These are phyloP conservation scores for Malurus elegans DNA, from an alignment of 2,113 vertebrate species.

Conservation along the genomic window DNA sequence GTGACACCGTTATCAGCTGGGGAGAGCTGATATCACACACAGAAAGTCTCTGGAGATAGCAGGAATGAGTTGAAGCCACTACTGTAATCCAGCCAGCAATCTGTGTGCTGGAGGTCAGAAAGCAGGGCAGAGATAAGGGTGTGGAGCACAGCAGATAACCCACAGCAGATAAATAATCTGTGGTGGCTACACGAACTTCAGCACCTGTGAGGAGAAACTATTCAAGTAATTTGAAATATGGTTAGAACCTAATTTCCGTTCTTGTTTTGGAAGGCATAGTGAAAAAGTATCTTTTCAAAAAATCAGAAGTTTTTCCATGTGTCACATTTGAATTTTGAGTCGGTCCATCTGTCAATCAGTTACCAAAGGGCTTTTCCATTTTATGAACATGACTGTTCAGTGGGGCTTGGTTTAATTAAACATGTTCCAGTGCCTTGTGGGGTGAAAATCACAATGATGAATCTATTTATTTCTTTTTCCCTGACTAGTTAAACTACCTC, in stretches of 20 bases:
- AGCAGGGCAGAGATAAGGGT: not conserved
- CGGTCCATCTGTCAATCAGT: not conserved
- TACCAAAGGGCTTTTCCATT: not conserved
- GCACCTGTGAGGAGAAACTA: not conserved
- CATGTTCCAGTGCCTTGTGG: not conserved
- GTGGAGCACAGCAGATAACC: not conserved
- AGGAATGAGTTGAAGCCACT: not conserved
- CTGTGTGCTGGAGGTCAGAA: not conserved
- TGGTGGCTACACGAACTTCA: not conserved
- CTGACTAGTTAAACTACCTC: not conserved
- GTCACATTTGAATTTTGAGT: not conserved
- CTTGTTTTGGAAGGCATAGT: not conserved
- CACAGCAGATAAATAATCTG: not conserved
- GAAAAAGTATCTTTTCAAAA: not conserved
- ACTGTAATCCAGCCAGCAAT: not conserved
- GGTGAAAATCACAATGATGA: not conserved
- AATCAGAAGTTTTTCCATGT: not conserved
- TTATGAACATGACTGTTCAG: rapidly evolving
- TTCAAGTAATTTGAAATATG: not conserved
- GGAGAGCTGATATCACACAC: not conserved
- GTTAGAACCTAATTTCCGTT: not conserved
- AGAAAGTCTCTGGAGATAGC: not conserved
- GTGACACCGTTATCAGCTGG: not conserved
- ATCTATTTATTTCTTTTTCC: not conserved
- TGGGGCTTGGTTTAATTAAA: not conserved